Evolutionary conservation across 2,797 vertebrate genomes (phyloP), one percentile per base, ranked within the genome.

Genomic region (Hippoglossus hippoglossus): DNA sequence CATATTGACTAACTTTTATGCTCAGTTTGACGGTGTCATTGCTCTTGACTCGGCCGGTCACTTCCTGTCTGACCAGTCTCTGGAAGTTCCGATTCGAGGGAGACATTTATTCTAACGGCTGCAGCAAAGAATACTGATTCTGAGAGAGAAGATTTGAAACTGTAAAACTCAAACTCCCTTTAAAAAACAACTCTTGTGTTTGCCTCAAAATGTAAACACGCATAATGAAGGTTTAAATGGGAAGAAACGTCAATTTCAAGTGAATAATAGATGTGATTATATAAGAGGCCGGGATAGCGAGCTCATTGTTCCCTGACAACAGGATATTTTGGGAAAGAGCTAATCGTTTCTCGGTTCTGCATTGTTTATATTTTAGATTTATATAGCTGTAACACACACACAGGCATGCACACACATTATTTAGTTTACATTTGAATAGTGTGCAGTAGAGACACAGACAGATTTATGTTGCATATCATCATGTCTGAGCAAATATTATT

Each of bases 221-320:
- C 18, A 53, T 54, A 62, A 71, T 44, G 28, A 59, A n/a, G 47
- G 24, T 74, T 46, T 22, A 76, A 63, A 75, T 53, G 34, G 34
- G 5, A 13, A 51, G n/a, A 44, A 39, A 3, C n/a, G 52, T 65
- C 60, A 55, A 28, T 51, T 55, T 68, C 26, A 21, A 52, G n/a
- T 44, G 11, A 73, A 75, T 57, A 77, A 54, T 61, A 61, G 41
- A 58, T 28, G 25, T 56, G 28, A 22, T 63, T 81, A 75, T 50
- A 51, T 34, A 71, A 70, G 46, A 70, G 18, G 62, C 7, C 18
- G 47, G 13, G 41, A 61, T n/a, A 16, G 46, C 12, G 19, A 2
- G 8, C 19, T 25, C 9, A 39, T 67, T 0, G 28, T 47, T 74
- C 26, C 13, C 25, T 52, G 58, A 44, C 39, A 55, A 24, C 19